These are phyloP conservation scores for Trochalopteron elliotii DNA, from an alignment of 2,113 vertebrate species.

Conservation along the genomic window DNA sequence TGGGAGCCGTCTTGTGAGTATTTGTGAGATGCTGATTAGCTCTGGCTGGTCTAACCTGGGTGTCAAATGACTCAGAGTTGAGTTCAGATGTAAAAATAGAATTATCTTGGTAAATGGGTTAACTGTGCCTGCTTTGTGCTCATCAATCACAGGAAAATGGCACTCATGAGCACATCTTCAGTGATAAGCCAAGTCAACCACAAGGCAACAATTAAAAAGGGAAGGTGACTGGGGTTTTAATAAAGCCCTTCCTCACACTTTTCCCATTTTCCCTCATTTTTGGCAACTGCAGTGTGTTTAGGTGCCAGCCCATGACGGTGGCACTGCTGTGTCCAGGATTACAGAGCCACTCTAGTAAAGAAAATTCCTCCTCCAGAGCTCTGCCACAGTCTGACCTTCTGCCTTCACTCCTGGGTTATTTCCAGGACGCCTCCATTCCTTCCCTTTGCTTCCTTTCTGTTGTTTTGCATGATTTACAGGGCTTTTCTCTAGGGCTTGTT, in stretches of 20 bases:
- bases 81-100: neutral
- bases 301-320: neutral
- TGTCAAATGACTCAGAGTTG: neutral
- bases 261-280: neutral
- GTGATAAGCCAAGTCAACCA: neutral
- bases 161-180: neutral
- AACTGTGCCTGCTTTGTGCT: neutral
- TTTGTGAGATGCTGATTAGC: neutral
- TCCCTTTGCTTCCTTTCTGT: neutral
- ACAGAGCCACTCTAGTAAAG: neutral
- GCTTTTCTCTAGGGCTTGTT: neutral
- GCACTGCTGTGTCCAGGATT: neutral
- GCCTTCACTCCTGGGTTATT: neutral
- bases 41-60: neutral
- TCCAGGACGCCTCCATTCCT: neutral
- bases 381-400: neutral
- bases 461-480: neutral
- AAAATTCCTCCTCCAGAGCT: neutral
- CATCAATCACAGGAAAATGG: neutral
- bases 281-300: neutral
- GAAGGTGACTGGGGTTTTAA: neutral
- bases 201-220: neutral
- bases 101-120: neutral
- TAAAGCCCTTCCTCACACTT: neutral
- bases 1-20: neutral